Base-by-base conservation (phyloP, 2,113 vertebrate genomes). In the Lonchura striata region DNA sequence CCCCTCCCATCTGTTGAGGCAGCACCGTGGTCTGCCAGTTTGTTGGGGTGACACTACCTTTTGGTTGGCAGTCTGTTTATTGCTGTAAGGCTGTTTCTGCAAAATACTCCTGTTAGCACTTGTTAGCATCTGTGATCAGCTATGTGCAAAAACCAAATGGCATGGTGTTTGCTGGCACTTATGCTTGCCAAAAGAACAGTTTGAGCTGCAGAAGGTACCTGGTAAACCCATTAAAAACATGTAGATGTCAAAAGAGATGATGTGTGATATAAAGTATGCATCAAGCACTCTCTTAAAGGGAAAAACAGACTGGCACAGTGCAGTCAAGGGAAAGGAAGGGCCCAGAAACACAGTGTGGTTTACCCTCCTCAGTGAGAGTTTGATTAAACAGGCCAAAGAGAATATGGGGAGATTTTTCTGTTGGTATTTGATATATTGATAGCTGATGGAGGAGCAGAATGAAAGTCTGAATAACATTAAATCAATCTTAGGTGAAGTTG, bases 171-270 rank as follows among this genome's bases (percentile, higher is more conserved):
- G 56, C 82, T 81, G 68, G 87, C 44, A 41, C 57, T 93, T 78
- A 25, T 2, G 35, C 66, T 86, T 95, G 92, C 93, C 94, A 97
- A 91, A 95, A 88, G 77, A 96, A 91, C 94, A 96, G 91, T 92
- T 65, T 96, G 91, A 72, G 89, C 83, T 93, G 82, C 90, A 96
- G 94, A 95, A 94, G 92, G 88, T 83, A 84, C 70, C 93, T 90
- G 93, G 70, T 76, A 89, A 95, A 69, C n/a, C 89, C 78, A 92
- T 82, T 82, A 64, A 89, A 95, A 94, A 92, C 78, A 91, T 64
- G 52, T 83, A 90, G 91, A 60, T 94, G 88, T 84, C 83, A 72
- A 61, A 88, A 96, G 47, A 8, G 11, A 95, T 71, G n/a, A 53
- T 65, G 37, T 69, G 76, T 72, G 89, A 75, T 35, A 60, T 59